Evolutionary conservation across 37 sponge, comb jelly and placozoan species (phyloP).

Genomic region (Spongilla lacustris): DNA sequence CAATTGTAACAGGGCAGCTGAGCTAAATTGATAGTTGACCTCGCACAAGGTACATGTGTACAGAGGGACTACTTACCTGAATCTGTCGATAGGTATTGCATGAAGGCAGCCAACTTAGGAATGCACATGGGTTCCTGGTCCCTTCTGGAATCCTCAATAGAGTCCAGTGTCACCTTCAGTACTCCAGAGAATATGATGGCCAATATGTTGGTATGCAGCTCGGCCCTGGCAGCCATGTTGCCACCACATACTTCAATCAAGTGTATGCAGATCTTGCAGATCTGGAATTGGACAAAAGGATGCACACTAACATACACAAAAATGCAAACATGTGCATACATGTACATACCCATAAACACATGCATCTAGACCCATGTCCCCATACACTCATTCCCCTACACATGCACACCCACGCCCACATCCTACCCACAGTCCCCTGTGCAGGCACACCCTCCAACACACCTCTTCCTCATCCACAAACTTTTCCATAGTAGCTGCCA

Average conservation of each 20-base stretch:
- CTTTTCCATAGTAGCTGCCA: slow-evolving; percentile 9
- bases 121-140: not conserved
- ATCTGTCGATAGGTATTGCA: slow-evolving; percentile 59
- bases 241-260: slow-evolving; percentile 24
- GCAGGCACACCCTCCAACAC: too few relatives aligned
- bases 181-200: slow-evolving; percentile 47
- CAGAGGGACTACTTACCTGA: slow-evolving; percentile 29
- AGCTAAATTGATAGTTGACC: too few relatives aligned
- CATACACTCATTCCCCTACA: too few relatives aligned
- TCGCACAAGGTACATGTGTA: too few relatives aligned
- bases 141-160: slow-evolving; percentile 51
- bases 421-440: too few relatives aligned
- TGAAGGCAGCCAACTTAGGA: slow-evolving; percentile 37
- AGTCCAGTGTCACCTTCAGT: slow-evolving; percentile 25
- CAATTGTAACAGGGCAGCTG: too few relatives aligned
- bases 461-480: slow-evolving; percentile 21
- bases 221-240: not conserved
- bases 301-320: slow-evolving; percentile 3
- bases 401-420: too few relatives aligned
- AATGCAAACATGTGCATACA: not conserved
- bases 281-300: not conserved
- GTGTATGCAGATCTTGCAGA: not conserved
- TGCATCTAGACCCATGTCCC: too few relatives aligned
- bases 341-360: too few relatives aligned
- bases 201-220: slow-evolving; percentile 22